These are phyloP conservation scores for Neoitamus cyanurus DNA, from an alignment of 2,888 invertebrate genomes.

Conservation along the genomic window DNA sequence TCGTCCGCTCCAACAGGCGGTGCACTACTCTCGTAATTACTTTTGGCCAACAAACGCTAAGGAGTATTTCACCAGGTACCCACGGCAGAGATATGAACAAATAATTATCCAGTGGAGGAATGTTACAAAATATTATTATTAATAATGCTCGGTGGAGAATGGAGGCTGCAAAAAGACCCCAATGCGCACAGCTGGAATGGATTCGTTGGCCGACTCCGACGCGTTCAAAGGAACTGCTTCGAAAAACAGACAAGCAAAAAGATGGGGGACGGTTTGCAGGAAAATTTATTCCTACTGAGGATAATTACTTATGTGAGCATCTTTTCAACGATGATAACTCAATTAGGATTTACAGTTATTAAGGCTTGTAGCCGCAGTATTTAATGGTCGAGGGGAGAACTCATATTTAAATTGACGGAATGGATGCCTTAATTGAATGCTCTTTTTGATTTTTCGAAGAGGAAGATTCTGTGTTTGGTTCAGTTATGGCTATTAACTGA, in stretches of 20 bases:
- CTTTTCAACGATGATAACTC: constrained; percentile 34
- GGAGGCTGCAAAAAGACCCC: not conserved
- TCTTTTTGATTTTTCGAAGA: not conserved
- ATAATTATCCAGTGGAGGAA: constrained; percentile 36
- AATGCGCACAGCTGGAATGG: constrained; percentile 4
- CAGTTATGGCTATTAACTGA: not conserved
- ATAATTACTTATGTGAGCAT: constrained; percentile 29
- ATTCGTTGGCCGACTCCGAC: not conserved
- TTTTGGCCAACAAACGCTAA: constrained; percentile 8
- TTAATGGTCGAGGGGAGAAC: not conserved
- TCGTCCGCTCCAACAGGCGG: not conserved
- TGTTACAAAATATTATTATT: constrained; percentile 43
- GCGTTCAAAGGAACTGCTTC: not conserved
- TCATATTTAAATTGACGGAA: not conserved
- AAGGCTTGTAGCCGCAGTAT: not conserved
- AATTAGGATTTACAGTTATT: constrained; percentile 20
- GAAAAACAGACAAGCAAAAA: not conserved
- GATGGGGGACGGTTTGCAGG: not conserved
- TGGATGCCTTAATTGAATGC: not conserved
- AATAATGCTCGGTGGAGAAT: constrained; percentile 2
- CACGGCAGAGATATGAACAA: constrained; percentile 7
- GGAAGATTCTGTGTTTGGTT: not conserved
- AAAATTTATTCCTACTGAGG: not conserved
- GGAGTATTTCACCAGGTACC: constrained; percentile 10
- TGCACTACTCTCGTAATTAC: constrained; percentile 30